Evolutionary conservation across 2,797 vertebrate genomes (phyloP).

Genomic region (Phoebastria nigripes): DNA sequence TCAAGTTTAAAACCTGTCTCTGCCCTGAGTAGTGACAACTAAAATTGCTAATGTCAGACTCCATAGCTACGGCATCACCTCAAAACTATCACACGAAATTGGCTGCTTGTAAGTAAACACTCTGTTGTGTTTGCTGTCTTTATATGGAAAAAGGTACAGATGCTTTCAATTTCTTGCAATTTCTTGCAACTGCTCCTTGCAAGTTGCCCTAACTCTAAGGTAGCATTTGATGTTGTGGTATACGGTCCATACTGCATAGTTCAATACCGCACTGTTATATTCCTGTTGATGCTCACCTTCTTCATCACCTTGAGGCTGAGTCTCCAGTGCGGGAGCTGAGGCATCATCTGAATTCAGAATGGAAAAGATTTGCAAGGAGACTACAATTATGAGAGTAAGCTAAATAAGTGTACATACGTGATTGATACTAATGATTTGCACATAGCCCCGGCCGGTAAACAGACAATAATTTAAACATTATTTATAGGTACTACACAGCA

Average conservation of each 20-base stretch:
- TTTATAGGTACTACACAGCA: background rate
- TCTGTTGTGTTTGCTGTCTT: background rate
- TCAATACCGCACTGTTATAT: background rate
- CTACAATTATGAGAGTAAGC: slow-evolving; percentile 94
- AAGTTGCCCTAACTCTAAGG: background rate
- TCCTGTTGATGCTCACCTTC: slow-evolving; percentile 84
- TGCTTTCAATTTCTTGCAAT: background rate
- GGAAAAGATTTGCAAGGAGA: slow-evolving; percentile 99
- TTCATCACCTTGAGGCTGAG: slow-evolving; percentile 87
- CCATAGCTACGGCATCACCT: background rate
- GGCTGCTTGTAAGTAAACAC: background rate
- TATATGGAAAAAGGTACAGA: background rate
- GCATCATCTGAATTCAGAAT: slow-evolving; percentile 98
- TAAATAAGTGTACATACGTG: slow-evolving; percentile 77
- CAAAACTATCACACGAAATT: background rate
- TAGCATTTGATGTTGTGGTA: background rate
- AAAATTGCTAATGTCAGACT: background rate
- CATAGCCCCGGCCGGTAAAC: slow-evolving; percentile 76
- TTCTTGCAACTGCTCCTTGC: background rate
- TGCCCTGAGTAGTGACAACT: background rate
- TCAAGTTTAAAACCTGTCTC: background rate
- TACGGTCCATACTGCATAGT: background rate
- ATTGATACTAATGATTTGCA: slow-evolving; percentile 76
- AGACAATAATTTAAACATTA: background rate
- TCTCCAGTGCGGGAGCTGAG: slow-evolving; percentile 83